Evolutionary conservation across 2,113 vertebrate species (phyloP).

Genomic region (Nanorana parkeri): DNA sequence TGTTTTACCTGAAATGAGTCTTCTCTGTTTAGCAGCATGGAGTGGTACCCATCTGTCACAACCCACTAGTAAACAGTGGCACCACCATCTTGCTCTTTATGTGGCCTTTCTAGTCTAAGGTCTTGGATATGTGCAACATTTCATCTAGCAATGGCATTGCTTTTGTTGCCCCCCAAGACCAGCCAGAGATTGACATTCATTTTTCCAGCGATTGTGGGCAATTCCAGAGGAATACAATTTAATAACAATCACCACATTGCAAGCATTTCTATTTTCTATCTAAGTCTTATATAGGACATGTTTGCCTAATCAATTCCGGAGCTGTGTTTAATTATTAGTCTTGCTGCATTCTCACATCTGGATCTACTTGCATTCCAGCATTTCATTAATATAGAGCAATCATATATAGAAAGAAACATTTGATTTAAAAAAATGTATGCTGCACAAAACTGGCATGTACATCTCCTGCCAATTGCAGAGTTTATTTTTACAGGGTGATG

Average conservation of each 20-base stretch:
- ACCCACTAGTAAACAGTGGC: too few relatives aligned
- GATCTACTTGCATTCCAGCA: slow-evolving; percentile 12
- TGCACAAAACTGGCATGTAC: slow-evolving; percentile 19
- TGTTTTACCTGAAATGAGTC: too few relatives aligned
- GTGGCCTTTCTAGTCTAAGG: too few relatives aligned
- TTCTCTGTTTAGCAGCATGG: too few relatives aligned
- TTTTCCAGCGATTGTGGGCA: too few relatives aligned
- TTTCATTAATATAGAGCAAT: slow-evolving; percentile 26
- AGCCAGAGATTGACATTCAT: too few relatives aligned
- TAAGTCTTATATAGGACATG: neutral
- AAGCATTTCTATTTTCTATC: neutral
- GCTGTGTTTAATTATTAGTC: neutral
- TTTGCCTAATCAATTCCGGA: slow-evolving; percentile 13
- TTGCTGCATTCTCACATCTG: slow-evolving; percentile 37
- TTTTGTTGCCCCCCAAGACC: too few relatives aligned
- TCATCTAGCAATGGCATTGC: too few relatives aligned
- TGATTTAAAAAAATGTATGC: neutral
- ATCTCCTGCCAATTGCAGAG: neutral
- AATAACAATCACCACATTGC: neutral
- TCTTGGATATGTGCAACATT: too few relatives aligned
- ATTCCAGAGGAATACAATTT: neutral
- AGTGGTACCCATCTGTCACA: too few relatives aligned
- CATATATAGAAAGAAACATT: neutral
- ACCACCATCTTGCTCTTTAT: too few relatives aligned
- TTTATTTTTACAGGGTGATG: slow-evolving; percentile 39